Conservation (phyloP, 2,113 vertebrate species). For the Prunella fulvescens region DNA sequence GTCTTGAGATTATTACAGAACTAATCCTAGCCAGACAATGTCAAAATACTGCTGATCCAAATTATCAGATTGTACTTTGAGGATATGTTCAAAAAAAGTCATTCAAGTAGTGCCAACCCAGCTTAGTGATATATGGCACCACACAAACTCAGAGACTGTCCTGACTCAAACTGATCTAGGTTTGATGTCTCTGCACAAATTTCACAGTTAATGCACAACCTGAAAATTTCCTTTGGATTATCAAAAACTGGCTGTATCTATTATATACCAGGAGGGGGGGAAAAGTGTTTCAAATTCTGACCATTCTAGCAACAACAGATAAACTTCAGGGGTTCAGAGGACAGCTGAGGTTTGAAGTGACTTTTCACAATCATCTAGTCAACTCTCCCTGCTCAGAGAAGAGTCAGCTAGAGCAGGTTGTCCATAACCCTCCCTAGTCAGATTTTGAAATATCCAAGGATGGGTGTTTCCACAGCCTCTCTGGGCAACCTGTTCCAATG, state of each 20-base stretch:
- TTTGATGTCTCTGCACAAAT: background rate
- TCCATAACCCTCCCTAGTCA: background rate
- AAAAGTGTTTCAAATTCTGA: background rate
- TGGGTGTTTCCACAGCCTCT: background rate
- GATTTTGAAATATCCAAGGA: background rate
- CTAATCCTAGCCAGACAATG: background rate
- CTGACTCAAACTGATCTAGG: background rate
- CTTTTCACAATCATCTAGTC: background rate
- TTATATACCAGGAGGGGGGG: accelerated
- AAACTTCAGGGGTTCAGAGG: background rate
- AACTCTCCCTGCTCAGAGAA: background rate
- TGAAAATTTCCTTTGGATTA: background rate
- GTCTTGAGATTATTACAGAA: background rate
- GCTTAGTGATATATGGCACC: background rate
- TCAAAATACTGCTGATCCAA: background rate
- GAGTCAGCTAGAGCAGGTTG: background rate
- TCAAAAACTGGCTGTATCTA: background rate
- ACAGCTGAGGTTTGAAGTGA: background rate
- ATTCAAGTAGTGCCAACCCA: background rate
- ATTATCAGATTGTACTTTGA: background rate
- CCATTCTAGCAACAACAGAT: background rate
- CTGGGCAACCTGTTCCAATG: background rate
- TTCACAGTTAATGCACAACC: background rate
- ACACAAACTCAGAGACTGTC: background rate
- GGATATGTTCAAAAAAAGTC: background rate